Conservation (phyloP, 1,140 invertebrate genomes). For the Carcinoscorpius rotundicauda region DNA sequence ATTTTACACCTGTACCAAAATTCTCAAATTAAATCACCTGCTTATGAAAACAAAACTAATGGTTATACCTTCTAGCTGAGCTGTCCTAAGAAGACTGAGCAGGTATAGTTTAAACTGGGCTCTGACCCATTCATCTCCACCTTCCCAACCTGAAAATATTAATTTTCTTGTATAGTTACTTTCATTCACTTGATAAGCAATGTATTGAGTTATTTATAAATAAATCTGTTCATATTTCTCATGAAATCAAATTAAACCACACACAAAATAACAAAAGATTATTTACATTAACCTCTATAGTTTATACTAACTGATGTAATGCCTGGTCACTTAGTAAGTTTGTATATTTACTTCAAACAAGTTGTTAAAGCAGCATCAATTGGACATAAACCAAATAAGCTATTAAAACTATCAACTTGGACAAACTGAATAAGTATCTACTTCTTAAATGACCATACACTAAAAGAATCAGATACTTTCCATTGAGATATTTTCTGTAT, state of each 20-base stretch:
- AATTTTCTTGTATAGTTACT: background rate
- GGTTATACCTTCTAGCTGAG: conserved; percentile 52
- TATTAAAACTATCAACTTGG: no score
- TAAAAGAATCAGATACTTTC: no score
- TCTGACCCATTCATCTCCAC: conserved; percentile 89
- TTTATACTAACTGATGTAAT: no score
- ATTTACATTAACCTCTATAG: no score
- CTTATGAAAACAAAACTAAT: background rate
- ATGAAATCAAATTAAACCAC: background rate
- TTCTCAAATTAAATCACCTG: conserved; percentile 1
- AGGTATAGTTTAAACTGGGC: conserved; percentile 89
- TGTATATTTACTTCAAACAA: no score
- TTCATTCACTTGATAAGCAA: no score
- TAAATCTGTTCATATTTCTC: background rate
- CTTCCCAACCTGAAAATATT: conserved; percentile 53
- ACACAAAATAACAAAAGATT: background rate
- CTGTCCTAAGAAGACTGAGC: conserved; percentile 69
- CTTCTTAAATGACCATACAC: no score
- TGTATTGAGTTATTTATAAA: background rate
- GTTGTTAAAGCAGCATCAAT: no score
- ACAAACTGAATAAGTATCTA: no score
- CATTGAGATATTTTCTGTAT: no score
- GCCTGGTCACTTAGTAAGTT: no score
- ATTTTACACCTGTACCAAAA: conserved; percentile 3
- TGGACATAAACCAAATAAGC: no score